A percentile compares a stretch with the other conserved stretches of the same genome.
phyloP scores from a whole-genome alignment of 2,113 vertebrate genomes.

The Rhinoptilus africanus region DNA sequence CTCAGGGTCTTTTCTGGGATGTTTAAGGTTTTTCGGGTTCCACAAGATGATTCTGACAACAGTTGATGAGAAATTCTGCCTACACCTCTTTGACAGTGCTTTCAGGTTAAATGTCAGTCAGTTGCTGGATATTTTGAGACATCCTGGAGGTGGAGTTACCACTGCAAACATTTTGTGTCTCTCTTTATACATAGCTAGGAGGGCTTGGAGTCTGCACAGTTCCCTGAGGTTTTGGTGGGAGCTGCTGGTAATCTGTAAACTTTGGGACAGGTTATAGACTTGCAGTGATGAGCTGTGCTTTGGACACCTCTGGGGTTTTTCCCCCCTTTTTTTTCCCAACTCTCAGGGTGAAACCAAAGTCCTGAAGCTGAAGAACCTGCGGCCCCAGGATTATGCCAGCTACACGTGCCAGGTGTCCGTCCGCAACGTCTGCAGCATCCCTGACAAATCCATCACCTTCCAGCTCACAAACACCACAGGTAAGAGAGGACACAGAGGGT shows the following conservation, averaged over 20 bases:
- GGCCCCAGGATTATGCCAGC: slow-evolving; percentile 92
- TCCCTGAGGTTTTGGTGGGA: neutral
- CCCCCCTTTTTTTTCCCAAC: neutral
- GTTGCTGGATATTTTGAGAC: neutral
- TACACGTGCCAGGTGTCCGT: slow-evolving; percentile 97
- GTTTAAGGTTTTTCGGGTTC: neutral
- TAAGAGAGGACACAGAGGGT: slow-evolving; percentile 42
- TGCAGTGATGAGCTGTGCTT: neutral
- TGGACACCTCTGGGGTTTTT: neutral
- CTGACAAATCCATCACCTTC: slow-evolving; percentile 92
- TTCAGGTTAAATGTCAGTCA: neutral
- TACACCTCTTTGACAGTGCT: neutral
- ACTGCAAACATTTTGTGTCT: neutral
- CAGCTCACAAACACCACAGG: slow-evolving; percentile 92
- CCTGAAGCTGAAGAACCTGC: slow-evolving; percentile 94
- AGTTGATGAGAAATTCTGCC: neutral
- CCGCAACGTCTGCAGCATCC: slow-evolving; percentile 93
- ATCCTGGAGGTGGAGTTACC: neutral
- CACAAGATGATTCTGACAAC: neutral
- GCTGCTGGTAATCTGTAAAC: neutral
- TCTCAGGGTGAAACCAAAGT: slow-evolving; percentile 96
- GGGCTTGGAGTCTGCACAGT: neutral
- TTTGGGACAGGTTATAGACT: neutral
- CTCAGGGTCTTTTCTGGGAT: neutral
- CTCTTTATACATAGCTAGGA: neutral